Conservation (phyloP, 2,888 invertebrate genomes). For the Parelbella ahira region DNA sequence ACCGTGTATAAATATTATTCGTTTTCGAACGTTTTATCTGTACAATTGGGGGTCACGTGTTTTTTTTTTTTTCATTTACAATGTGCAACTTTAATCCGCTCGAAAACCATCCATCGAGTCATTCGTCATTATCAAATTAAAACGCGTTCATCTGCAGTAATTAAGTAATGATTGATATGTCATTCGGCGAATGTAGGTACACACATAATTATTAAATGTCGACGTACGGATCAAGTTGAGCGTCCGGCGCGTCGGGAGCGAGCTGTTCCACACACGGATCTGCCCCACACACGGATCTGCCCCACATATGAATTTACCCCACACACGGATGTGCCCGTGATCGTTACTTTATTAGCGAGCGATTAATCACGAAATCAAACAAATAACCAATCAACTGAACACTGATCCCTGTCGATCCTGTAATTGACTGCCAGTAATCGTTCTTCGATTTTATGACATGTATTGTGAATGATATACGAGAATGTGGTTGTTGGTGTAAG, state of each 20-base stretch:
- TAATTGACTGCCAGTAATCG: no score
- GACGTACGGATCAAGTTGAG: constrained; percentile 52
- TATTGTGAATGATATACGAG: no score
- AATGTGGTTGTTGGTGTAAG: no score
- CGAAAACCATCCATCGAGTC: no score
- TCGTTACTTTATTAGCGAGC: constrained; percentile 57
- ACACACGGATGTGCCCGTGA: constrained; percentile 43
- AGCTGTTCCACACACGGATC: constrained; percentile 38
- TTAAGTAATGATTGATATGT: constrained; percentile 58
- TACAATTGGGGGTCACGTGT: no score
- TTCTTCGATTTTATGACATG: no score
- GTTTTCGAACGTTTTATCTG: no score
- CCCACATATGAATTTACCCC: no score
- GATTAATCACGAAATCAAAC: constrained; percentile 55
- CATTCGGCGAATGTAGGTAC: constrained; percentile 56
- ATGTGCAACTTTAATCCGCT: no score
- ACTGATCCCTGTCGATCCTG: constrained; percentile 35
- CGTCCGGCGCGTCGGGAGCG: constrained; percentile 35
- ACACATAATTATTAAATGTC: constrained; percentile 69
- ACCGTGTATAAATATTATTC: no score
- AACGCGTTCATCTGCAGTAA: constrained; percentile 36
- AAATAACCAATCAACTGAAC: constrained; percentile 53
- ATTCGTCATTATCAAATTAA: no score
- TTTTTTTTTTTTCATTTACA: no score
- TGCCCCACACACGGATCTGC: constrained; percentile 40